These are phyloP conservation scores for Poecilobothrus nobilitatus DNA, from an alignment of 2,888 invertebrate genomes.

Conservation along the genomic window DNA sequence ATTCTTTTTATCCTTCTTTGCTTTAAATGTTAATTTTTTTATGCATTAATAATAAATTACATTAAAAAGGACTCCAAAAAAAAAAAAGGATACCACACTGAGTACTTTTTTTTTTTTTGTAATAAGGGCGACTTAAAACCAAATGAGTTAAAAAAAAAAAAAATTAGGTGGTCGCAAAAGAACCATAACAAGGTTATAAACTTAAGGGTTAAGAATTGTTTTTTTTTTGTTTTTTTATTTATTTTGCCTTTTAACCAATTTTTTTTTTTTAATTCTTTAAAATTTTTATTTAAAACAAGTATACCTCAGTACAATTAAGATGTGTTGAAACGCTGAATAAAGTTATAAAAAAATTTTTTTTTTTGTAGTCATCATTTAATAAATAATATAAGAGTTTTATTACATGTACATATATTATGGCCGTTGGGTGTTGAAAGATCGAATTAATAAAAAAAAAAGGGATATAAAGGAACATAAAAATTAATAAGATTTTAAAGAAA, in stretches of 20 bases:
- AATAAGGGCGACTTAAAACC: not conserved
- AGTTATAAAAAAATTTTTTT: not conserved
- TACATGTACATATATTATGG: not conserved
- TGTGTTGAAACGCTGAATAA: not conserved
- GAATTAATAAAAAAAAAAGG: not conserved
- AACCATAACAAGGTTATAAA: slow-evolving; percentile 8
- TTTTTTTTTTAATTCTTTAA: not conserved
- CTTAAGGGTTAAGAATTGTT: not conserved
- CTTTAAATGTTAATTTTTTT: not conserved
- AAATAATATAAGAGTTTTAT: not conserved
- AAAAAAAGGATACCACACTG: not conserved
- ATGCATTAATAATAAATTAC: slow-evolving; percentile 1
- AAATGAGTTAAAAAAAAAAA: not conserved
- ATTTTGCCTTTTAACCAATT: too few species aligned
- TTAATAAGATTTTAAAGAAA: too few species aligned
- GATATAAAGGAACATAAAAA: too few species aligned
- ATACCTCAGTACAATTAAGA: not conserved
- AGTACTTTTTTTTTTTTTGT: not conserved
- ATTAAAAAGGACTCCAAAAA: not conserved
- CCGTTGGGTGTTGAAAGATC: not conserved
- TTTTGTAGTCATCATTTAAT: not conserved
- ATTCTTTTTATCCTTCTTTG: not conserved
- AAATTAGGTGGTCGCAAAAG: not conserved
- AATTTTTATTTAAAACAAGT: not conserved
- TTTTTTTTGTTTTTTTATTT: not conserved